Base-by-base conservation (phyloP, 2,113 vertebrate genomes). In the Pica pica region DNA sequence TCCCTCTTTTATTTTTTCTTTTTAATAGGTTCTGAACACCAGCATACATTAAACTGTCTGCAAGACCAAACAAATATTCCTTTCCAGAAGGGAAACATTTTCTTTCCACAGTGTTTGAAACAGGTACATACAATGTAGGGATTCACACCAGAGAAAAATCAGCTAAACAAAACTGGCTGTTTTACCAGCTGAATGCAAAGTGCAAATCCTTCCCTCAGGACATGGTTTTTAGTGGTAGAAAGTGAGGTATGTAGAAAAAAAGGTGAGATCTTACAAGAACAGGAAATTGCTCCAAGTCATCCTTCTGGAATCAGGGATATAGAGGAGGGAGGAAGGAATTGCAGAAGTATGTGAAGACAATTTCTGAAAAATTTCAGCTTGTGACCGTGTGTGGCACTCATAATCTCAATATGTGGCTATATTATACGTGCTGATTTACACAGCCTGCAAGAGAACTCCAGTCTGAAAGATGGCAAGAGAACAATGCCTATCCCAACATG, bases 231-330 rank as follows among this genome's bases (percentile, higher is more conserved):
- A 84, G 53, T 84, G 33, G 53, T 52, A 76, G 91, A 88, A 92
- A 89, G 27, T 0, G 0, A 94, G 35, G 24, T 57, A 63, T 56
- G 18, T 44, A 53, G 55, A 52, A 90, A 84, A 90, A 83, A 52
- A 70, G 19, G 76, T 77, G 87, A 81, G 69, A 64, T 71, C n/a
- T 87, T 94, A 83, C 47, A 86, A 84, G 80, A 95, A 83, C 10
- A 83, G 83, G 80, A 95, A 87, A 92, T 87, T 92, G 44, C 73
- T 84, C 44, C 37, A 75, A 78, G 69, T 80, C 75, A 70, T 91
- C 79, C 59, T 86, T 93, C 64, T 41, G 46, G 83, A 89, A 59
- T 59, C 26, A 55, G 42, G 73, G 52, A 57, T 13, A 31, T 70
- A 89, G 18, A 59, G n/a, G 28, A 67, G 21, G n/a, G 28, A 59